phyloP scores from a whole-genome alignment of 92 coral and sea anemone genomes.

The Plumapathes pennacea region DNA sequence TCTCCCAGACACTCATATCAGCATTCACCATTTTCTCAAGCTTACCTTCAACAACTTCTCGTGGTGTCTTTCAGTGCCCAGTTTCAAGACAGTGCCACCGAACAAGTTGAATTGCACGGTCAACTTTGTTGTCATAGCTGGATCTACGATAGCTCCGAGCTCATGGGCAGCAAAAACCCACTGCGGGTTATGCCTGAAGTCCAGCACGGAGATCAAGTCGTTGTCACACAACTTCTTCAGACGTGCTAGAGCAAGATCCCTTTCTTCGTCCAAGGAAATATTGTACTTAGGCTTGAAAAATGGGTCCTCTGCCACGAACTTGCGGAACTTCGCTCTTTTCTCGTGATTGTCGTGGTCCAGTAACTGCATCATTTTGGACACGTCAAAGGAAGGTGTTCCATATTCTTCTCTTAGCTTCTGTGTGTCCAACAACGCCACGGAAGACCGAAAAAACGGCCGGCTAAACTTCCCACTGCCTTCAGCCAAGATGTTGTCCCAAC shows the following conservation, averaged over 20 bases:
- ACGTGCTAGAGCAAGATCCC: constrained; percentile 71
- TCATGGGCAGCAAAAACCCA: constrained; percentile 91
- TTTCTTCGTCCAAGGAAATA: constrained; percentile 79
- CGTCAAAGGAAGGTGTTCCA: constrained; percentile 72
- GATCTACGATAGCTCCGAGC: constrained; percentile 75
- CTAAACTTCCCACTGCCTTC: no score
- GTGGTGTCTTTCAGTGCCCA: constrained; percentile 74
- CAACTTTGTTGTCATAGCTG: constrained; percentile 91
- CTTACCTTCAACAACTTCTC: constrained; percentile 59
- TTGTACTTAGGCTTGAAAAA: constrained; percentile 79
- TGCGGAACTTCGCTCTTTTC: constrained; percentile 70
- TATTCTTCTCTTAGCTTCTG: constrained; percentile 70
- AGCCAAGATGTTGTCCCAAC: no score
- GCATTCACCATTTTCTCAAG: neutral
- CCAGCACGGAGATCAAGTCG: constrained; percentile 81
- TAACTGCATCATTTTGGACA: constrained; percentile 61
- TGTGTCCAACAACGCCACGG: constrained; percentile 33
- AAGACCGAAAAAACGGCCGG: constrained; percentile 28
- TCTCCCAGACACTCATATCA: no score
- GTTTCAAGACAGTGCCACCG: constrained; percentile 87
- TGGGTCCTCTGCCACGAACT: constrained; percentile 71
- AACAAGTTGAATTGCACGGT: constrained; percentile 91
- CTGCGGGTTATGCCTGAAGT: constrained; percentile 68
- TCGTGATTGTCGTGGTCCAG: constrained; percentile 87
- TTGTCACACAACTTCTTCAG: constrained; percentile 80